Percentiles rank a stretch among this genome's conserved stretches.
Evolutionary conservation across 92 coral and sea anemone species (phyloP).

Genomic region (Actinostola sp.): DNA sequence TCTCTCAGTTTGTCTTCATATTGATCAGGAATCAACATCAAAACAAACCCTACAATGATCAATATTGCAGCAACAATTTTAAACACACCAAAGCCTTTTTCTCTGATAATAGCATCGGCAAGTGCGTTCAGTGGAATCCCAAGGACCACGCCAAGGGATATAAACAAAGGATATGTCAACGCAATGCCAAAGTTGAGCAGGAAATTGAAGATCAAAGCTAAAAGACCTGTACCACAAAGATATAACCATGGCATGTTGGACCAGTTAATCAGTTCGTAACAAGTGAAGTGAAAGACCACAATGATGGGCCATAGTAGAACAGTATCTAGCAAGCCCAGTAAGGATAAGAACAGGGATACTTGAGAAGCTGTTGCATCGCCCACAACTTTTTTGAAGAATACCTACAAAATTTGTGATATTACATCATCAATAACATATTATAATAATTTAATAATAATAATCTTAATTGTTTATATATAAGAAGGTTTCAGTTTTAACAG

Average conservation of each 20-base stretch:
- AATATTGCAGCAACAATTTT: conserved; percentile 73
- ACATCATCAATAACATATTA: too few species aligned
- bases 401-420: conserved; percentile 29
- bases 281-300: conserved; percentile 69
- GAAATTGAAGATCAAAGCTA: conserved; percentile 69
- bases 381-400: conserved; percentile 66
- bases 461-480: too few species aligned
- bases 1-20: conserved; percentile 38
- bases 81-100: conserved; percentile 56
- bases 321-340: conserved; percentile 67
- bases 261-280: conserved; percentile 73
- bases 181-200: conserved; percentile 90
- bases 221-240: conserved; percentile 71
- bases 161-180: conserved; percentile 83
- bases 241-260: conserved; percentile 69
- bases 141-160: conserved; percentile 86
- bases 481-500: too few species aligned
- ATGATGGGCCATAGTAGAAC: conserved; percentile 79
- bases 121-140: conserved; percentile 90
- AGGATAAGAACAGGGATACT: conserved; percentile 78
- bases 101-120: conserved; percentile 73
- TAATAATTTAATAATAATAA: too few species aligned
- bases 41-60: conserved; percentile 71
- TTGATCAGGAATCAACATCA: conserved; percentile 61
- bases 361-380: conserved; percentile 71